Evolutionary conservation across 2,113 vertebrate genomes (phyloP).

Genomic region (Sphyrna mokarran): DNA sequence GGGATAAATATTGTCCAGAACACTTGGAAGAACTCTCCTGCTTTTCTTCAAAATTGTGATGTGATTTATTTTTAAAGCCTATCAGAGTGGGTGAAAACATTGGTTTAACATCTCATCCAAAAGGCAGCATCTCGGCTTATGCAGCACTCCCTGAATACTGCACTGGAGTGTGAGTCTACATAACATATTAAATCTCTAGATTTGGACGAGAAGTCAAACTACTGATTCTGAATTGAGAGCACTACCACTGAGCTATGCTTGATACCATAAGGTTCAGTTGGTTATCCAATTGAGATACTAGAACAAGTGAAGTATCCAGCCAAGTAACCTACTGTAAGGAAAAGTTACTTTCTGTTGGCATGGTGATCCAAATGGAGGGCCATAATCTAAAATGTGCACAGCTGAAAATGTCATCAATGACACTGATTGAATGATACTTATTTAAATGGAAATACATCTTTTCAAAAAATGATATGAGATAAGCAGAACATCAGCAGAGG

Average conservation of each 20-base stretch:
- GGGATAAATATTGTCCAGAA: background rate
- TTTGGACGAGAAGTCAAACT: background rate
- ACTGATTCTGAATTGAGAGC: background rate
- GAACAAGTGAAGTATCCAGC: background rate
- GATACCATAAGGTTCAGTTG: background rate
- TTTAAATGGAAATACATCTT: background rate
- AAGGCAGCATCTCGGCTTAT: background rate
- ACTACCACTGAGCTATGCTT: background rate
- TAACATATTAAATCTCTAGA: background rate
- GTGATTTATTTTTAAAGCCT: background rate
- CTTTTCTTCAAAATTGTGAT: background rate
- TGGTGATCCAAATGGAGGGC: background rate
- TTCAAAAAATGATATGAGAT: background rate
- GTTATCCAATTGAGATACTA: background rate
- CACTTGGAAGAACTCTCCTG: background rate
- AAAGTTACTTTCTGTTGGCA: background rate
- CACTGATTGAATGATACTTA: background rate
- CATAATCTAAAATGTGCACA: background rate
- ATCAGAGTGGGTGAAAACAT: background rate
- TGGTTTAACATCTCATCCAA: background rate
- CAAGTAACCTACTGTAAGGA: background rate
- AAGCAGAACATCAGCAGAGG: background rate
- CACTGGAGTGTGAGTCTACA: background rate
- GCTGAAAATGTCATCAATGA: background rate
- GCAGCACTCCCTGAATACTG: background rate